Conservation (phyloP, 2,888 invertebrate species). For the Trisateles emortualis region DNA sequence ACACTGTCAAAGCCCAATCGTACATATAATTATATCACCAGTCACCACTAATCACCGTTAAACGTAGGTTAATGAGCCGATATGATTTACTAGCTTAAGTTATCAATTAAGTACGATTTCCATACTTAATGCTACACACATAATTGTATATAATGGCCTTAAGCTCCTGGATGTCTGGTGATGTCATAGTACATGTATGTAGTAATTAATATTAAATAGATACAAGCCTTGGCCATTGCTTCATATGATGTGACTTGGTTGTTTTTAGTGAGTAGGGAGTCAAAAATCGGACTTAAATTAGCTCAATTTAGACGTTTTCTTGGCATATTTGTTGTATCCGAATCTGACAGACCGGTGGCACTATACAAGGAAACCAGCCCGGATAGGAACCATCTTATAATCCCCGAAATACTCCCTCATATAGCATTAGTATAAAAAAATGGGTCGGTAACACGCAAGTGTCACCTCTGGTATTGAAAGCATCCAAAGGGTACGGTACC, state of each 20-base stretch:
- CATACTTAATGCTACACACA: slow-evolving; percentile 31
- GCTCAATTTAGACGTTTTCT: too few relatives aligned
- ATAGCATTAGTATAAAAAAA: too few relatives aligned
- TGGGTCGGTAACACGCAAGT: too few relatives aligned
- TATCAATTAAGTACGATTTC: slow-evolving; percentile 41
- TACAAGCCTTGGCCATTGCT: background rate
- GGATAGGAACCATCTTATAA: too few relatives aligned
- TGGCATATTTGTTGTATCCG: too few relatives aligned
- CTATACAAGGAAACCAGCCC: too few relatives aligned
- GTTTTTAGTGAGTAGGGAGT: background rate
- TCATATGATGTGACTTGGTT: background rate
- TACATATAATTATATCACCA: slow-evolving; percentile 12
- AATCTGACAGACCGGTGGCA: too few relatives aligned
- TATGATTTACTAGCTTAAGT: slow-evolving; percentile 42
- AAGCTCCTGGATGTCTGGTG: slow-evolving; percentile 15
- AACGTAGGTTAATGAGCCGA: slow-evolving; percentile 26
- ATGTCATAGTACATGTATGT: slow-evolving; percentile 21
- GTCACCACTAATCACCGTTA: slow-evolving; percentile 23
- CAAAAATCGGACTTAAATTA: too few relatives aligned
- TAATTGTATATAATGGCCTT: slow-evolving; percentile 31
- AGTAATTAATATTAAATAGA: slow-evolving; percentile 25
- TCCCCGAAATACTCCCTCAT: too few relatives aligned
- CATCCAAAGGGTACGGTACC: too few relatives aligned
- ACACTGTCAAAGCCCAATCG: background rate
- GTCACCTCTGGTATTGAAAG: too few relatives aligned